phyloP scores from a whole-genome alignment of 1,140 invertebrate genomes.

The Battus philenor region DNA sequence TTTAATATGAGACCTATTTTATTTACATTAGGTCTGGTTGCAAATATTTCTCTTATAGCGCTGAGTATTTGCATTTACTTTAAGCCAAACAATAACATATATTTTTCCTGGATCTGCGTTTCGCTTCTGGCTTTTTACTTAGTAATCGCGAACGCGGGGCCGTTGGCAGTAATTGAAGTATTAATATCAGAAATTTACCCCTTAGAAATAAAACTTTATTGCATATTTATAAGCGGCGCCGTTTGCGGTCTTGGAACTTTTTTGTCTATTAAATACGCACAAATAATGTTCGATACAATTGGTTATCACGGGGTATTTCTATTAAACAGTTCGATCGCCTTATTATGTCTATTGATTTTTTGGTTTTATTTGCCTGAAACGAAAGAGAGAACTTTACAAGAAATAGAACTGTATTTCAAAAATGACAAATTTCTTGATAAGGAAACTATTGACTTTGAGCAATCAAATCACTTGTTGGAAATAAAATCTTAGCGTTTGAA shows the following conservation, averaged over 20 bases:
- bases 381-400: constrained; percentile 23
- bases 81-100: constrained; percentile 5
- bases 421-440: constrained; percentile 10
- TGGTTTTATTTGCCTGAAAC: constrained; percentile 25
- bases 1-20: constrained; percentile 22
- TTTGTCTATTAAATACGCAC: constrained; percentile 20
- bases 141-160: constrained; percentile 16
- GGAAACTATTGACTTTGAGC: neutral
- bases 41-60: constrained; percentile 13
- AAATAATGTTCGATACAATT: constrained; percentile 17
- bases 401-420: constrained; percentile 26
- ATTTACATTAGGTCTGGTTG: constrained; percentile 18
- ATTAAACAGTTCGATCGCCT: constrained; percentile 13
- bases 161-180: constrained; percentile 21
- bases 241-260: constrained; percentile 21
- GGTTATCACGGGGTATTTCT: constrained; percentile 27
- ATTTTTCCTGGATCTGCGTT: constrained; percentile 17
- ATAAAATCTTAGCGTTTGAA: too few relatives aligned
- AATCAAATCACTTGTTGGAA: constrained; percentile 5
- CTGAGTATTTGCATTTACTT: constrained; percentile 19
- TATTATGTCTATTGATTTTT: constrained; percentile 20
- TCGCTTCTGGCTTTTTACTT: constrained; percentile 20
- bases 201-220: constrained; percentile 20
- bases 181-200: constrained; percentile 21
- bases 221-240: constrained; percentile 12